Evolutionary conservation across 2,113 vertebrate species (phyloP), one percentile per base, ranked within the genome.

Genomic region (Chloebia gouldiae): DNA sequence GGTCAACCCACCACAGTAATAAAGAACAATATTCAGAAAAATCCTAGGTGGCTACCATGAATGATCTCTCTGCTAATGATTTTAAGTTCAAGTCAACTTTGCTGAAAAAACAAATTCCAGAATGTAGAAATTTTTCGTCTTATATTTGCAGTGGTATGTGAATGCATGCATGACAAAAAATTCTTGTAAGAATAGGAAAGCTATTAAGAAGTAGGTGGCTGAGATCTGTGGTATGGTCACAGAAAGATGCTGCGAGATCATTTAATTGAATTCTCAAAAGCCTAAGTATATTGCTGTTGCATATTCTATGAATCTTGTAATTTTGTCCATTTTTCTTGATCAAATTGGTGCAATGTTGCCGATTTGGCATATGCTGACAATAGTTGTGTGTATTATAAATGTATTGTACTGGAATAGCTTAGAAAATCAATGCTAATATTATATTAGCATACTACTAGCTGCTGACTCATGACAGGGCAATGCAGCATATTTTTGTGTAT

Each of bases 361-460:
- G 2, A 91, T 95, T 95, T 96, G 90, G 79, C 77, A 95, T 73
- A 56, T 96, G 70, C 84, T 93, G 61, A 85, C 79, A 84, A 75
- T 31, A 68, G 35, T 27, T 94, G 53, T 19, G 42, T 96, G 94
- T 95, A 71, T 97, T 50, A 82, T 86, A 97, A 97, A 96, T 87
- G 49, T 78, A 70, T 95, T 90, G 71, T 80, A 84, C 45, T 77
- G 39, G 64, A 97, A 94, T 50, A 92, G 50, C 81, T 94, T 65
- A 69, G 91, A 95, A 81, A 96, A 97, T 97, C 97, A 59, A 97
- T 97, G 76, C 35, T 94, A 40, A 90, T 94, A 95, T 79, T 96
- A 45, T 83, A 80, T 88, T 90, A 92, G 44, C 73, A 42, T 71
- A 44, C 37, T 72, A 44, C 27, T 81, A 81, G 47, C 19, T 81